Conservation (phyloP, 2,888 invertebrate genomes). For the Chaetogeoica ovagalla region DNA sequence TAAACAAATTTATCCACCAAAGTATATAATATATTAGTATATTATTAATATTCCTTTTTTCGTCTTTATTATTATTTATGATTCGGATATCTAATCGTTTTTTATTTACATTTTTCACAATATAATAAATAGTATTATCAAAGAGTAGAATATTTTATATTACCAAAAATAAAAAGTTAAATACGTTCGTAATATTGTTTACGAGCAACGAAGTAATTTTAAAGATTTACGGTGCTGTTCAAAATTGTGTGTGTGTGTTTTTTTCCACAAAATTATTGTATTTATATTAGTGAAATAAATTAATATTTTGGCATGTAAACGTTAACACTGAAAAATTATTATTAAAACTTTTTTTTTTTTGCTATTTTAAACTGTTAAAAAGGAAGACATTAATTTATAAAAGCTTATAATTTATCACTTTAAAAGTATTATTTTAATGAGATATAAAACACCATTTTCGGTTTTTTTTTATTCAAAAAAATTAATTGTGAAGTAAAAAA, state of each 20-base stretch:
- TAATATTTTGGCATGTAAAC: conserved; percentile 34
- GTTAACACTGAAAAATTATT: conserved; percentile 35
- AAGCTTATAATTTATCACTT: conserved; percentile 29
- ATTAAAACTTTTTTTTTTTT: conserved; percentile 27
- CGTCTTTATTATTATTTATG: no score
- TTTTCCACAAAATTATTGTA: conserved; percentile 30
- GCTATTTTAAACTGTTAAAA: conserved; percentile 36
- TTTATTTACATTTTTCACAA: conserved; percentile 3
- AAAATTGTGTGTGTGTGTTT: not conserved
- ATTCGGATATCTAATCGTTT: not conserved
- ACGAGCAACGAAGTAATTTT: conserved; percentile 23
- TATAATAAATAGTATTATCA: no score
- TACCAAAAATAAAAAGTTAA: conserved; percentile 18
- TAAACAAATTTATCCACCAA: no score
- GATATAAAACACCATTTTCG: conserved; percentile 36
- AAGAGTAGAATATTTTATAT: conserved; percentile 3
- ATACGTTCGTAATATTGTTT: conserved; percentile 28
- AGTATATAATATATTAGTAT: no score
- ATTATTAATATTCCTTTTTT: no score
- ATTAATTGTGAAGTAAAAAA: conserved; percentile 28
- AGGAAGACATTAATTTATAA: conserved; percentile 34
- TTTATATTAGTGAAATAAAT: conserved; percentile 39
- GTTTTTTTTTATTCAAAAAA: conserved; percentile 7
- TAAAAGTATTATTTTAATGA: conserved; percentile 42
- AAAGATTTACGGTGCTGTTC: conserved; percentile 21